phyloP scores from a whole-genome alignment of 2,888 invertebrate genomes.

The Habroteleia sp. region DNA sequence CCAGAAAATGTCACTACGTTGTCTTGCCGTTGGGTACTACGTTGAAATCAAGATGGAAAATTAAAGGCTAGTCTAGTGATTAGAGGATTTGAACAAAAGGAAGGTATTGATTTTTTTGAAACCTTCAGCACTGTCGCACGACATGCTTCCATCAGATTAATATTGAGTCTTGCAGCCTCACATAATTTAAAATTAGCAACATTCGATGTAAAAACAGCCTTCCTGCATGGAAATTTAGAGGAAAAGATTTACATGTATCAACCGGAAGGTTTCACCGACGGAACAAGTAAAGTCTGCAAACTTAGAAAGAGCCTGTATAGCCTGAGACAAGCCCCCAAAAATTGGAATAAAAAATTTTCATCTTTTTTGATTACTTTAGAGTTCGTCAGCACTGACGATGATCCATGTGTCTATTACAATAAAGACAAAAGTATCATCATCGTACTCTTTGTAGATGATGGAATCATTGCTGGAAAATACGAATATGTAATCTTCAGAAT shows the following conservation, averaged over 20 bases:
- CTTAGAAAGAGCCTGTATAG: constrained; percentile 73
- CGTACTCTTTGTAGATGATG: background rate
- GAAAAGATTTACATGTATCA: constrained; percentile 73
- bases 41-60: too few relatives aligned
- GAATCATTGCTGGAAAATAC: background rate
- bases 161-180: constrained; percentile 65
- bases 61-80: too few relatives aligned
- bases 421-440: background rate
- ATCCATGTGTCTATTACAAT: constrained; percentile 68
- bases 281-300: constrained; percentile 66
- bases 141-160: constrained; percentile 59
- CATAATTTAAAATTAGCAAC: constrained; percentile 45
- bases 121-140: too few relatives aligned
- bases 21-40: background rate
- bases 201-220: constrained; percentile 72
- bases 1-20: background rate
- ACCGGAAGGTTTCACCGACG: constrained; percentile 72
- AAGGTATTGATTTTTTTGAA: too few relatives aligned
- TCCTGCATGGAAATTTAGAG: constrained; percentile 69
- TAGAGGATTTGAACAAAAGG: too few relatives aligned
- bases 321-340: constrained; percentile 73
- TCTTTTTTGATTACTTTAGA: constrained; percentile 65
- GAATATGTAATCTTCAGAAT: background rate
- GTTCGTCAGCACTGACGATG: constrained; percentile 67
- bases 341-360: constrained; percentile 71